These are phyloP conservation scores for Melanotaenia parkinsoni DNA, from an alignment of 2,797 vertebrate genomes.

Conservation along the genomic window DNA sequence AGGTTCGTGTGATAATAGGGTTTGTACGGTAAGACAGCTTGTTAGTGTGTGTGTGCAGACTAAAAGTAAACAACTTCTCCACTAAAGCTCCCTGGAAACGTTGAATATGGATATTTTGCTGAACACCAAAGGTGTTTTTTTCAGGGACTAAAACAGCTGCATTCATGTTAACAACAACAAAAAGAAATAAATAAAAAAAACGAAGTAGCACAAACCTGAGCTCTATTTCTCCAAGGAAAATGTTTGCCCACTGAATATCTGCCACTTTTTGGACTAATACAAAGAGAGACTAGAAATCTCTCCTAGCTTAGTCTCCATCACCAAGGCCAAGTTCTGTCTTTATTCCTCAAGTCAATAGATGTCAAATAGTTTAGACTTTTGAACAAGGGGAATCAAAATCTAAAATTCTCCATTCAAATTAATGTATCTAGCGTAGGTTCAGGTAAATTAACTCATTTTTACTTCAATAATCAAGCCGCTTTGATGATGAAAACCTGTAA, in stretches of 20 bases:
- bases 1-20: slow-evolving; percentile 65
- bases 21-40: slow-evolving; percentile 72
- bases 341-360: slow-evolving; percentile 24
- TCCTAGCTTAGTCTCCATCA: slow-evolving; percentile 16
- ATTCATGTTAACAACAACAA: slow-evolving; percentile 31
- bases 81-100: slow-evolving; percentile 55
- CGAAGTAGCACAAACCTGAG: slow-evolving; percentile 36
- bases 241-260: slow-evolving; percentile 43
- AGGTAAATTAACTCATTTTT: not conserved
- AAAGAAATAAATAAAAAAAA: slow-evolving; percentile 46
- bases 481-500: not conserved
- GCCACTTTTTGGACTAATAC: slow-evolving; percentile 17
- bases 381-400: slow-evolving; percentile 21
- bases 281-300: slow-evolving; percentile 11
- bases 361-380: slow-evolving; percentile 20
- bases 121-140: slow-evolving; percentile 62
- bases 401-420: slow-evolving; percentile 16
- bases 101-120: slow-evolving; percentile 65
- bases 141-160: slow-evolving; percentile 61
- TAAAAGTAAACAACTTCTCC: slow-evolving; percentile 66
- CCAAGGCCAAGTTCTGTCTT: not conserved
- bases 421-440: slow-evolving; percentile 5
- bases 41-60: slow-evolving; percentile 62
- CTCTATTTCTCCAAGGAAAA: slow-evolving; percentile 38
- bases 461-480: slow-evolving; percentile 7